Conservation (phyloP, 2,888 invertebrate genomes). For the Phyllotreta cruciferae region DNA sequence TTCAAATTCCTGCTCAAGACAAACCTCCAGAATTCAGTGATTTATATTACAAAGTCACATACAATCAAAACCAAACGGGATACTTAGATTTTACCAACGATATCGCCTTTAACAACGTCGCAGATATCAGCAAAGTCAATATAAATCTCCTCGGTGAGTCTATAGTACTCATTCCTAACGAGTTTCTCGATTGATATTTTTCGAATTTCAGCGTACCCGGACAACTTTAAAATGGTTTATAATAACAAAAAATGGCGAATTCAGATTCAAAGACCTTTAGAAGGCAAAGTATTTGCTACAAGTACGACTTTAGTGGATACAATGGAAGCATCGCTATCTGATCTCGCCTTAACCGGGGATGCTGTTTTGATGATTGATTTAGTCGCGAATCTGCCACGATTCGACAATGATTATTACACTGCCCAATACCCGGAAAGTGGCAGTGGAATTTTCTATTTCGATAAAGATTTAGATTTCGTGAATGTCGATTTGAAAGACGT, state of each 20-base stretch:
- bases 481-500: slow-evolving; percentile 32
- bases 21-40: slow-evolving; percentile 37
- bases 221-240: not conserved
- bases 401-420: slow-evolving; percentile 38
- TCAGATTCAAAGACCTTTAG: not conserved
- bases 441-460: slow-evolving; percentile 25
- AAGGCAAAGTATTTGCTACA: not conserved
- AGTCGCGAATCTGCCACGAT: slow-evolving; percentile 33
- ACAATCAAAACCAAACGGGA: slow-evolving; percentile 29
- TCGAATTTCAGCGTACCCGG: not conserved
- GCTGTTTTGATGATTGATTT: slow-evolving; percentile 33
- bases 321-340: not conserved
- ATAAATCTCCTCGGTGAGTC: slow-evolving; percentile 10
- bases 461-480: slow-evolving; percentile 40
- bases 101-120: slow-evolving; percentile 33
- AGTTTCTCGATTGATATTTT: not conserved
- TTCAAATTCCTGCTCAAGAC: not conserved
- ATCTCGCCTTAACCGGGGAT: not conserved
- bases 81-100: slow-evolving; percentile 35
- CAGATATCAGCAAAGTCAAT: not conserved
- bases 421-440: slow-evolving; percentile 37
- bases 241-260: not conserved
- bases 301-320: not conserved
- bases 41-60: slow-evolving; percentile 36
- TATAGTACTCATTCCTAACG: not conserved